These are phyloP conservation scores for Stegodyphus dumicola DNA, from an alignment of 1,140 invertebrate genomes.

Conservation along the genomic window DNA sequence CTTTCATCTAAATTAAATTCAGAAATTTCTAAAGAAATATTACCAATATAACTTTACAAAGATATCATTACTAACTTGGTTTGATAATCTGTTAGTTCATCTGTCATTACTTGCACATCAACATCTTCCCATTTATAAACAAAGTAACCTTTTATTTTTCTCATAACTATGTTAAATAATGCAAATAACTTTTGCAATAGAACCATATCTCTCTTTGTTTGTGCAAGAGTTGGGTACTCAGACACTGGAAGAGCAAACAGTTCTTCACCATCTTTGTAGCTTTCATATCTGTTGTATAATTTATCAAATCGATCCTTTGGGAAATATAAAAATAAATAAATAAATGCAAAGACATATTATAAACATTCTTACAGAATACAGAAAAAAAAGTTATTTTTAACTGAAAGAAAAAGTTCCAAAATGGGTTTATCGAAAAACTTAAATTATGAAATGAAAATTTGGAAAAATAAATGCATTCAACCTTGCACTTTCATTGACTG, in stretches of 20 bases:
- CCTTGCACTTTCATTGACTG: too few relatives aligned
- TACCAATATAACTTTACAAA: not conserved
- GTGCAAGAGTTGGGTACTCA: slow-evolving; percentile 90
- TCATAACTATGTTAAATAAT: slow-evolving; percentile 95
- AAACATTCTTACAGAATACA: not conserved
- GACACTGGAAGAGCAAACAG: slow-evolving; percentile 90
- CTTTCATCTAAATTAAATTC: too few relatives aligned
- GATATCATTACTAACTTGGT: slow-evolving; percentile 75
- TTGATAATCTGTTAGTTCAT: slow-evolving; percentile 96
- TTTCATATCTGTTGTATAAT: slow-evolving; percentile 80
- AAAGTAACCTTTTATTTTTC: slow-evolving; percentile 94
- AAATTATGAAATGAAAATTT: too few relatives aligned
- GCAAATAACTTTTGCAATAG: slow-evolving; percentile 94
- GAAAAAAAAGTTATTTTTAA: not conserved
- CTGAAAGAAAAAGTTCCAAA: not conserved
- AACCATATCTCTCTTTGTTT: slow-evolving; percentile 95
- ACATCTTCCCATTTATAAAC: slow-evolving; percentile 96
- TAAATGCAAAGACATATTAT: too few relatives aligned
- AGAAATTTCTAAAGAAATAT: not conserved
- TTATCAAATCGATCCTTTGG: slow-evolving; percentile 80
- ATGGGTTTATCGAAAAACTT: too few relatives aligned
- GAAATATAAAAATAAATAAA: not conserved
- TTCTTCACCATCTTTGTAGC: slow-evolving; percentile 89
- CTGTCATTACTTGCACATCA: slow-evolving; percentile 97
- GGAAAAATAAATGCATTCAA: too few relatives aligned